Evolutionary conservation across 2,797 vertebrate species (phyloP), one percentile per base, ranked within the genome.

Genomic region (Rhinophrynus dorsalis): DNA sequence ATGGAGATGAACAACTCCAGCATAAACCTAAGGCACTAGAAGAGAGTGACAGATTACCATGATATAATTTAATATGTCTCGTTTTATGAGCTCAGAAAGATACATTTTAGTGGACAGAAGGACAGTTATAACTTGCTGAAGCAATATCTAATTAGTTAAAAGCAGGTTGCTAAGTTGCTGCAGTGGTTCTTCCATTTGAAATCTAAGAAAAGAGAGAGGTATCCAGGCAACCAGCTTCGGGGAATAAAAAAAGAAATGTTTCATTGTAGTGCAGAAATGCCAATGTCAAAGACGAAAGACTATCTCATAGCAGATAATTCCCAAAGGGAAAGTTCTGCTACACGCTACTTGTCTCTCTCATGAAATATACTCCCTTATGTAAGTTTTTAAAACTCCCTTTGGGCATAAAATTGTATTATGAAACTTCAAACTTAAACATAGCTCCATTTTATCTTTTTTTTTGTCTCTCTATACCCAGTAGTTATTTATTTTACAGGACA

Each of bases 61-160:
- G 62, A 44, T 66, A 73, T 73, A 59, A 66, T 59, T 73, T 73
- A 66, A 73, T 58, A 73, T 72, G 69, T 72, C 69, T 65, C 61
- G 54, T 59, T 72, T 65, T 66, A 66, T 66, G 69, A 73, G 69
- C 54, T 73, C 44, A 73, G 59, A 65, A 66, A 65, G 55, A 66
- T 73, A 44, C 69, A 73, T 73, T 73, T 68, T 65, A 54, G 54
- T 66, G 69, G 69, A 73, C 61, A 44, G 40, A 57, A 35, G 45
- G 37, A 65, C 52, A 73, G 52, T 73, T 73, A 73, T 73, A 58
- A 73, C 61, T 65, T 73, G 59, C 55, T 66, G 24, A 13, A 73
- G 69, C 24, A 73, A 73, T 59, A 73, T 73, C 69, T 66, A 73
- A 73, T 73, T 73, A 73, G 69, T 73, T 73, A 73, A 73, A 60